phyloP scores from a whole-genome alignment of 2,113 vertebrate genomes.

The western clawed frog (Xenopus tropicalis) region UCB_Xtro_10.0 CM004451.2:90165001-90165500 shows the following conservation, averaged over 20 bases:
- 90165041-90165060: slow-evolving; percentile 63
- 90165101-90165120: slow-evolving; percentile 48
- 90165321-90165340: slow-evolving; percentile 49
- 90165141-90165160: slow-evolving; percentile 56
- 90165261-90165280: slow-evolving; percentile 52
- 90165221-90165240: slow-evolving; percentile 58
- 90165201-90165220: slow-evolving; percentile 27
- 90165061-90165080: slow-evolving; percentile 53
- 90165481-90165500: slow-evolving; percentile 55
- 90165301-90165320: slow-evolving; percentile 50
- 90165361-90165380: slow-evolving; percentile 21
- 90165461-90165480: slow-evolving; percentile 59
- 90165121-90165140: slow-evolving; percentile 64
- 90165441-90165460: slow-evolving; percentile 59
- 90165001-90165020: slow-evolving; percentile 45
- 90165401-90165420: slow-evolving; percentile 45
- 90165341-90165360: slow-evolving; percentile 68
- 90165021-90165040: slow-evolving; percentile 65
- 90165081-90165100: slow-evolving; percentile 51
- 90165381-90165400: slow-evolving; percentile 49
- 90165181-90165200: slow-evolving; percentile 48
- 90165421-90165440: slow-evolving; percentile 50
- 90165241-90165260: slow-evolving; percentile 56
- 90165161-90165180: slow-evolving; percentile 54
- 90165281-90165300: slow-evolving; percentile 66